Conservation (phyloP, 2,888 invertebrate species). For the Lordiphosa fenestrarum region DNA sequence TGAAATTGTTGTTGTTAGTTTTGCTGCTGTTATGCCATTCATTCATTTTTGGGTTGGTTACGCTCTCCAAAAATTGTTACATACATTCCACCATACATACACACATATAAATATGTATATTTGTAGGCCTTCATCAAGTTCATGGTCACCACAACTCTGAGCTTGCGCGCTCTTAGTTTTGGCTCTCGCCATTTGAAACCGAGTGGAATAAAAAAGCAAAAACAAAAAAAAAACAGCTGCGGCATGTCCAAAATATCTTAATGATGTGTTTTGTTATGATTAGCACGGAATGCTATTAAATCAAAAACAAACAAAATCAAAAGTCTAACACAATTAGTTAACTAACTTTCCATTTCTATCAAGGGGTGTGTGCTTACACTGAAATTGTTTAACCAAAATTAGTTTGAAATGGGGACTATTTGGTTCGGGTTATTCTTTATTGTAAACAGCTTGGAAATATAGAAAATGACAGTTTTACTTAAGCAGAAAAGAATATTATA, state of each 20-base stretch:
- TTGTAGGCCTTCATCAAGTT: conserved; percentile 62
- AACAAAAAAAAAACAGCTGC: conserved; percentile 14
- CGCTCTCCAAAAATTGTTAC: conserved; percentile 28
- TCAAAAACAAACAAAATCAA: conserved; percentile 22
- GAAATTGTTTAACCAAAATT: not conserved
- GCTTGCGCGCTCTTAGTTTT: conserved; percentile 53
- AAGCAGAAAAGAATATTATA: no score
- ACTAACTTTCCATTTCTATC: conserved; percentile 55
- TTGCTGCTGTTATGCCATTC: conserved; percentile 26
- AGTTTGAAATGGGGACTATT: no score
- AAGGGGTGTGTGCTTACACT: conserved; percentile 19
- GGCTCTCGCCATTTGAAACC: conserved; percentile 4
- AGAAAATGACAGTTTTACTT: no score
- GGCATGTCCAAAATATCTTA: conserved; percentile 17
- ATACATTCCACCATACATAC: conserved; percentile 11
- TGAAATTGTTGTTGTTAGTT: conserved; percentile 19
- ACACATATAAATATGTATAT: conserved; percentile 12
- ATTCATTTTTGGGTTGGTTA: conserved; percentile 23
- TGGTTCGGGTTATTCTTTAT: no score
- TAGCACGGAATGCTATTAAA: conserved; percentile 24
- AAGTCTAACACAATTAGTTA: conserved; percentile 12
- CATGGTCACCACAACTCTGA: conserved; percentile 62
- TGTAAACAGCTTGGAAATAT: no score
- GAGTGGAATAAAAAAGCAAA: conserved; percentile 13
- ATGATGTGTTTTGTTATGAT: conserved; percentile 27